Base-by-base conservation (phyloP, 2,888 invertebrate species). In the Synanthedon formicaeformis region DNA sequence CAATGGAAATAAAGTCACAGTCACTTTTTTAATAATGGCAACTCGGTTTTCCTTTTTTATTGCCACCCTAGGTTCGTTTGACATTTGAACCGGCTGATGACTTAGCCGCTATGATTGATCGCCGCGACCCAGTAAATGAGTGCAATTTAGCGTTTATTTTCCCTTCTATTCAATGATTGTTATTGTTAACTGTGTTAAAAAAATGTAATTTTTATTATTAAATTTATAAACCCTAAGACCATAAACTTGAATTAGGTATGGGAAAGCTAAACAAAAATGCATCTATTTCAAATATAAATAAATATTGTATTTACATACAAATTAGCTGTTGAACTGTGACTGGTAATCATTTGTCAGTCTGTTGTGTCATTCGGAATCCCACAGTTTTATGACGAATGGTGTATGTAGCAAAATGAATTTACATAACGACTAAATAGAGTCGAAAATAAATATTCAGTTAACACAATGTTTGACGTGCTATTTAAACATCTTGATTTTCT, bases 1-100 rank as follows among this genome's bases (percentile, higher is more conserved):
- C 87, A 87, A 87, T 87, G 73, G 86, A 83, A 87, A 87, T 87
- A 87, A 84, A 86, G 85, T 86, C 80, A 81, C 81, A 84, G 87
- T 87, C 86, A 86, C 81, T 87, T 87, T 87, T 87, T 87, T 87
- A 87, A 87, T 86, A 86, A 85, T 83, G 74, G 85, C 84, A 81
- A 78, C 79, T 78, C 69, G 72, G 76, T 78, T 81, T 81, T 79
- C 70, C 73, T 78, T 73, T 84, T 85, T 86, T 85, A 83, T 81
- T 78, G 81, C 83, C 82, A 83, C 87, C 87, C 87, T 83, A 85
- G 78, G 78, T 82, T 76, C 81, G 75, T 84, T 86, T 87, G 87
- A 87, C 87, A 87, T 87, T 87, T 83, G 84, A 87, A 86, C 86
- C 68, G 80, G 73, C 84, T 85, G 86, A 85, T 86, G 86, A 84